These are phyloP conservation scores for Acestrorhynchus altus DNA, from an alignment of 2,797 vertebrate species.

Conservation along the genomic window DNA sequence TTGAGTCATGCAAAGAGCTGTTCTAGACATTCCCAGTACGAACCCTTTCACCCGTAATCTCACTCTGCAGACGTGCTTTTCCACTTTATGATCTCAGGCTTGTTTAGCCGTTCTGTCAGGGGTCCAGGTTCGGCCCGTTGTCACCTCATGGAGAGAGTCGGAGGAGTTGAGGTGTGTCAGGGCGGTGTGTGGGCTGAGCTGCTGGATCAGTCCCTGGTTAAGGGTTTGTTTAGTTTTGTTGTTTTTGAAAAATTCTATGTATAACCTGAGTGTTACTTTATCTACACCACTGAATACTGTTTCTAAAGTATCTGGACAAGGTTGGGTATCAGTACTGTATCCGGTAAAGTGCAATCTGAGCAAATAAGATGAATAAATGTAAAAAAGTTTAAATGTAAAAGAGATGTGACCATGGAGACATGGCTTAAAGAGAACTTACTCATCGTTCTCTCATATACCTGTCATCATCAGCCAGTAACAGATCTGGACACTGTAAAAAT, in stretches of 20 bases:
- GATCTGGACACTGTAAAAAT: no score
- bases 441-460: no score
- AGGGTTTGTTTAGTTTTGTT: not conserved
- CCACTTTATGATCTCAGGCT: constrained; percentile 18
- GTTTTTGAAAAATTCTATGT: not conserved
- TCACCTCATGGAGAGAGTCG: constrained; percentile 17
- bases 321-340: constrained; percentile 36
- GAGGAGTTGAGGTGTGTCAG: constrained; percentile 4
- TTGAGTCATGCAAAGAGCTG: not conserved
- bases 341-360: constrained; percentile 35
- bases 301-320: no score
- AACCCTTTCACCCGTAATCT: not conserved
- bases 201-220: constrained; percentile 35
- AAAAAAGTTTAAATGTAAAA: no score
- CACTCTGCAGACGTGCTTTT: not conserved
- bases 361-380: not conserved
- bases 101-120: constrained; percentile 20
- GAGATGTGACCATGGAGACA: not conserved
- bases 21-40: not conserved
- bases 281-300: no score
- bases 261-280: no score
- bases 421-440: not conserved
- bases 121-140: constrained; percentile 1
- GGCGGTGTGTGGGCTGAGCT: not conserved
- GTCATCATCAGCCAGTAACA: no score